These are phyloP conservation scores for Sisyra terminalis DNA, from an alignment of 2,888 invertebrate genomes.

Conservation along the genomic window DNA sequence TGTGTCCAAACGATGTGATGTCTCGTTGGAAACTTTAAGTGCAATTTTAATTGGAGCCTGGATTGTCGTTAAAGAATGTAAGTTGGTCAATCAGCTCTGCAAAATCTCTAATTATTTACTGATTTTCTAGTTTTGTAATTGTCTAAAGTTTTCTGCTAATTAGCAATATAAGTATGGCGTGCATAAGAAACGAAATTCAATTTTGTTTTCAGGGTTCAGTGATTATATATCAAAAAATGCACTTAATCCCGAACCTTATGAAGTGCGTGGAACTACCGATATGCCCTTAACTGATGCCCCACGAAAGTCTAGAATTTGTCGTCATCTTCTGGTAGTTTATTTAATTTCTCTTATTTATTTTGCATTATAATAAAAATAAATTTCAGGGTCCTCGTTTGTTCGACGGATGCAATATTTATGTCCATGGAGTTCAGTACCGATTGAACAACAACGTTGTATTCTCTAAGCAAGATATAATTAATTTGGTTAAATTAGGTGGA, in stretches of 20 bases:
- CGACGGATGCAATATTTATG: conserved; percentile 1
- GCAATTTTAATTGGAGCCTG: background rate
- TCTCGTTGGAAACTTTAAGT: background rate
- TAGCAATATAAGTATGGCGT: too few species aligned
- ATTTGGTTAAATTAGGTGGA: background rate
- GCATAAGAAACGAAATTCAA: background rate
- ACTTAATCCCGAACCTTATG: background rate
- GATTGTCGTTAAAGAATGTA: background rate
- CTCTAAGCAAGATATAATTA: background rate
- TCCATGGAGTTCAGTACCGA: background rate
- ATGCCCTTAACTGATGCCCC: background rate
- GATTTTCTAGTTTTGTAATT: too few species aligned
- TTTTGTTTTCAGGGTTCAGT: background rate
- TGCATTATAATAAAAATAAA: background rate
- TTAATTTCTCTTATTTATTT: background rate
- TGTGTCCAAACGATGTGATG: background rate
- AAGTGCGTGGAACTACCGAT: background rate
- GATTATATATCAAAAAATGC: background rate
- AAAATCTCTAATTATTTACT: too few species aligned
- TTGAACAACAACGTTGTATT: background rate
- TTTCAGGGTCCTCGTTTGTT: conserved; percentile 2
- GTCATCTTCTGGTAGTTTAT: background rate
- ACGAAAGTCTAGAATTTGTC: background rate
- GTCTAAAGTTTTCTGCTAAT: too few species aligned
- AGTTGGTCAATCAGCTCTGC: background rate